Conservation (phyloP, 2,797 vertebrate genomes). For the Threskiornis aethiopicus region DNA sequence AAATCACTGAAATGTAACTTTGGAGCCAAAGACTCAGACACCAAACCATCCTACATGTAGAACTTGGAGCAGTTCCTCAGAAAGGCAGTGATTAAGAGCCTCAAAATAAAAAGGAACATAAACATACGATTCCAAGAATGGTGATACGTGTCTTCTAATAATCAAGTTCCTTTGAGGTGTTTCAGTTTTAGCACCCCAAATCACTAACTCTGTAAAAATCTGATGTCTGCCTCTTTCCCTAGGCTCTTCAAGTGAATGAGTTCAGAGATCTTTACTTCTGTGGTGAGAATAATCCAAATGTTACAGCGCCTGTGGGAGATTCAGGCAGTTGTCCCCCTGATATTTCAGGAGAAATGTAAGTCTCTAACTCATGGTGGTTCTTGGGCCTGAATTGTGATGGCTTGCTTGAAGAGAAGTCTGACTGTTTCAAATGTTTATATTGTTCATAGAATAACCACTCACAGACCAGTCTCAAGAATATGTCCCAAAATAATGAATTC, state of each 20-base stretch:
- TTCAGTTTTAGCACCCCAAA: not conserved
- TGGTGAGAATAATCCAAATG: not conserved
- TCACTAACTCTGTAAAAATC: not conserved
- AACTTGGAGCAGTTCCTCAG: not conserved
- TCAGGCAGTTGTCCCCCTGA: not conserved
- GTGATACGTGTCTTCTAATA: not conserved
- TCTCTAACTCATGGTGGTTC: not conserved
- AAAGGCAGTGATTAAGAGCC: not conserved
- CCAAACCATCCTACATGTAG: not conserved
- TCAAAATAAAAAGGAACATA: not conserved
- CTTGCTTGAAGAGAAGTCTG: not conserved
- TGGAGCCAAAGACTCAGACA: not conserved
- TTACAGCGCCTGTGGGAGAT: not conserved
- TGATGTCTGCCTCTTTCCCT: not conserved
- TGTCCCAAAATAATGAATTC: not conserved
- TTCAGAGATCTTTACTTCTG: constrained; percentile 68
- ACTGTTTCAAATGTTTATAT: not conserved
- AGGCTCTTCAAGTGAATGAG: constrained; percentile 73
- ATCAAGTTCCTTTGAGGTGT: not conserved
- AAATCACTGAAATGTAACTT: not conserved
- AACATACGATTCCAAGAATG: not conserved
- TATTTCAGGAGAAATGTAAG: constrained; percentile 45
- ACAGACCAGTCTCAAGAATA: not conserved
- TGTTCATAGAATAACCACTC: not conserved
- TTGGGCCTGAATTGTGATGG: not conserved